Evolutionary conservation across 2,888 invertebrate species (phyloP).

Genomic region (Bellardia bayeri): DNA sequence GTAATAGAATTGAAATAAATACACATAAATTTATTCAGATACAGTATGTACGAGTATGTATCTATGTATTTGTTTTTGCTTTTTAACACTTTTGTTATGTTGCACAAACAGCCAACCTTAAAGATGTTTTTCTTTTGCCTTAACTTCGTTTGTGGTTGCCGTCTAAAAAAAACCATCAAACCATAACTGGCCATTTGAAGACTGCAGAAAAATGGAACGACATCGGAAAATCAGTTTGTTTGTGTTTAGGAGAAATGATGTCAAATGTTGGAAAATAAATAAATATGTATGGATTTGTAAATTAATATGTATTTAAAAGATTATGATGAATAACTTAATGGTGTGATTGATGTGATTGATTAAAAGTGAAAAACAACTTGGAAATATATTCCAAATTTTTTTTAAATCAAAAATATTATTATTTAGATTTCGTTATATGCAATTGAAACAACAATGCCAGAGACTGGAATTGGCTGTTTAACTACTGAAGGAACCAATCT

Average conservation of each 20-base stretch:
- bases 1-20: slow-evolving; percentile 12
- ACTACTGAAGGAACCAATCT: no score
- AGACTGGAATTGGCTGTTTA: no score
- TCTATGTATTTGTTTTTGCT: not conserved
- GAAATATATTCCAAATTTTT: no score
- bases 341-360: no score
- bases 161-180: not conserved
- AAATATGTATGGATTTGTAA: not conserved
- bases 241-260: not conserved
- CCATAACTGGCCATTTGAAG: not conserved
- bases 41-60: not conserved
- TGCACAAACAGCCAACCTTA: not conserved
- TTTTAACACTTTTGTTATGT: slow-evolving; percentile 13
- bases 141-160: not conserved
- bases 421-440: no score
- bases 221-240: not conserved
- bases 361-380: no score
- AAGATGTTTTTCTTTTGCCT: not conserved
- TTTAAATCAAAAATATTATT: no score
- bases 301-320: no score
- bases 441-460: no score
- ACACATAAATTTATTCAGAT: not conserved
- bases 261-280: not conserved
- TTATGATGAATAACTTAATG: no score
- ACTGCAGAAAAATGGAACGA: not conserved